Evolutionary conservation across 2,888 invertebrate genomes (phyloP), one percentile per base, ranked within the genome.

Genomic region (Callimorpha dominula): DNA sequence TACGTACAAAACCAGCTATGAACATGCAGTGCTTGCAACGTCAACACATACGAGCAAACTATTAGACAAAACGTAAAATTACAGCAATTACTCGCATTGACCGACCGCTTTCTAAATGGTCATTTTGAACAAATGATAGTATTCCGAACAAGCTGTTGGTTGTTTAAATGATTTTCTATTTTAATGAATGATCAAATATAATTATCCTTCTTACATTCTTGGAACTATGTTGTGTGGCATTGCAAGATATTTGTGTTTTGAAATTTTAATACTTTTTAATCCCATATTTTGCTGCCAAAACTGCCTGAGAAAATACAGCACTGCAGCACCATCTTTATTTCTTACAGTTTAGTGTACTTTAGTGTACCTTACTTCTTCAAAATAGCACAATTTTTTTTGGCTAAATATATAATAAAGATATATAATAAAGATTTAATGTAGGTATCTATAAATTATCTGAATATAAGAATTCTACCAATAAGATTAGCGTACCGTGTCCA

Each of bases 41-140:
- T 82, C 75, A 78, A 76, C 84, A 81, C 78, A 82, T 78, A 66
- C 74, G 73, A 74, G 68, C 65, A 68, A 75, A 31, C 77, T 83
- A 81, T 83, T 83, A 83, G 76, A 78, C 78, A 80, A 76, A 81
- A 80, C 74, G 80, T 75, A 62, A 82, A 85, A 85, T 83, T 76
- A 80, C 84, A 65, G 75, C 81, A 71, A 83, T 85, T 85, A 85
- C 77, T 75, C 66, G 77, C 80, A 80, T 78, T 85, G 82, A 83
- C 85, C 80, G 78, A 80, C 75, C 78, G 79, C 85, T 85, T 85
- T 85, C 85, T 85, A 85, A 80, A 81, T 85, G 74, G 75, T 72
- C 76, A 82, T 77, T 81, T 83, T 79, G 77, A 78, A 78, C 78
- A 83, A 82, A 83, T 82, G 82, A 81, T 76, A 76, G 72, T 77